Evolutionary conservation across 92 coral and sea anemone genomes (phyloP).

Genomic region (Porites evermanni): DNA sequence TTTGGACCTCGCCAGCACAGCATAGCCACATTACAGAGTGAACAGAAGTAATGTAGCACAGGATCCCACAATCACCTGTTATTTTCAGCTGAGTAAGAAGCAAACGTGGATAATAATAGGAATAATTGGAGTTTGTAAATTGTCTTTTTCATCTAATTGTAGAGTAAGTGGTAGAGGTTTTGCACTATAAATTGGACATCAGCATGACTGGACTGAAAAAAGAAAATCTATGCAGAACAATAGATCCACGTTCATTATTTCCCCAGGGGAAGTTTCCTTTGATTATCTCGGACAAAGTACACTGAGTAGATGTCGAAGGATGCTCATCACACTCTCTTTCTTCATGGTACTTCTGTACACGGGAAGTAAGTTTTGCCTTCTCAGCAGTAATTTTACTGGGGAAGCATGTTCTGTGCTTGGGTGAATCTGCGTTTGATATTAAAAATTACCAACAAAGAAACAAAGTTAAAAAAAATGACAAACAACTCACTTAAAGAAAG

Average conservation of each 20-base stretch:
- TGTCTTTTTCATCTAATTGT: background rate
- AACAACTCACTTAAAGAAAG: background rate
- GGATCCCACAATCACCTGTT: background rate
- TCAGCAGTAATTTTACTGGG: conserved; percentile 40
- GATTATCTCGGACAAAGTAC: conserved; percentile 30
- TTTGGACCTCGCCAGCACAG: conserved; percentile 45
- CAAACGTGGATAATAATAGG: conserved; percentile 16
- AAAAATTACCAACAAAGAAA: conserved; percentile 1
- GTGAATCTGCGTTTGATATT: background rate
- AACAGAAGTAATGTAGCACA: background rate
- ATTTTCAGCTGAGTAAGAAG: background rate
- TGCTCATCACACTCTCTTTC: background rate
- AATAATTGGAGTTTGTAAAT: background rate
- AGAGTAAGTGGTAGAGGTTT: background rate
- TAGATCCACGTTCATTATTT: conserved; percentile 14
- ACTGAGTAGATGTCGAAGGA: background rate
- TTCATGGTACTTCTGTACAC: conserved; percentile 24
- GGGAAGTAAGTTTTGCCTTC: conserved; percentile 32
- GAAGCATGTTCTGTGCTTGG: conserved; percentile 38
- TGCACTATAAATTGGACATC: background rate
- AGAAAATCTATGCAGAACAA: background rate
- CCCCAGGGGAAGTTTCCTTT: conserved; percentile 60
- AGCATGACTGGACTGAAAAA: background rate
- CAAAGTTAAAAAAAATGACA: background rate
- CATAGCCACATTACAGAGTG: conserved; percentile 25